A percentile compares a stretch with the other conserved stretches of the same genome.
phyloP scores from a whole-genome alignment of 1,140 invertebrate genomes.

The Drosophila erecta region DNA sequence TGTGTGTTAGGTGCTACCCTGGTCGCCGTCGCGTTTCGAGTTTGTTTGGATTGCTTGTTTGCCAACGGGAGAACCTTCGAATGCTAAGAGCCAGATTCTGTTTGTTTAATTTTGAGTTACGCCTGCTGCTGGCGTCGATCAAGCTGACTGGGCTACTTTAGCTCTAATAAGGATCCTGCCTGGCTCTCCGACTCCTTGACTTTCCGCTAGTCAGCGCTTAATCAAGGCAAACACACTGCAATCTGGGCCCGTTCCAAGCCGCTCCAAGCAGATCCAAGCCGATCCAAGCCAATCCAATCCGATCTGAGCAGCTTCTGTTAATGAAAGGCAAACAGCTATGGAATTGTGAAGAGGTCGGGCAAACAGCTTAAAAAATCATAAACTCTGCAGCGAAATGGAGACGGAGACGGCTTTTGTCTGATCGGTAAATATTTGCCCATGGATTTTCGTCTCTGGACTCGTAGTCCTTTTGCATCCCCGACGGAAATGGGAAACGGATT shows the following conservation, averaged over 20 bases:
- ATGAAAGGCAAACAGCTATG: constrained; percentile 73
- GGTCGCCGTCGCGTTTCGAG: constrained; percentile 56
- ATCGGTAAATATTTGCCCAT: constrained; percentile 65
- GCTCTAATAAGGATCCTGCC: constrained; percentile 61
- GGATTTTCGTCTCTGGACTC: constrained; percentile 59
- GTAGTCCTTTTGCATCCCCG: constrained; percentile 30
- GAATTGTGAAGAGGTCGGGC: constrained; percentile 68
- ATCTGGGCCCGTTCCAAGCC: neutral
- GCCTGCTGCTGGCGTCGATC: constrained; percentile 27
- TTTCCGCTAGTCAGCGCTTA: constrained; percentile 65
- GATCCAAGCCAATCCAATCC: constrained; percentile 13
- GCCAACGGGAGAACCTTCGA: constrained; percentile 50
- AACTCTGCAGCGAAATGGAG: constrained; percentile 49
- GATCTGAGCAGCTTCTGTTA: constrained; percentile 68
- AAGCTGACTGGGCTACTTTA: constrained; percentile 56
- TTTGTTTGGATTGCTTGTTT: constrained; percentile 75
- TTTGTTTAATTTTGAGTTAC: constrained; percentile 77
- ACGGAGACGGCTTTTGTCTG: constrained; percentile 19
- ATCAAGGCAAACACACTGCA: constrained; percentile 66
- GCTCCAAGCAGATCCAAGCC: neutral
- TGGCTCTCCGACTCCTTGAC: constrained; percentile 9
- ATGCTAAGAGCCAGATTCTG: constrained; percentile 53
- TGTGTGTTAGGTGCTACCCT: constrained; percentile 56
- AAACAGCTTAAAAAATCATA: constrained; percentile 83
- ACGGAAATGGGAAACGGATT: constrained; percentile 58